phyloP scores from a whole-genome alignment of 2,113 vertebrate genomes.

The Calyptomena viridis region DNA sequence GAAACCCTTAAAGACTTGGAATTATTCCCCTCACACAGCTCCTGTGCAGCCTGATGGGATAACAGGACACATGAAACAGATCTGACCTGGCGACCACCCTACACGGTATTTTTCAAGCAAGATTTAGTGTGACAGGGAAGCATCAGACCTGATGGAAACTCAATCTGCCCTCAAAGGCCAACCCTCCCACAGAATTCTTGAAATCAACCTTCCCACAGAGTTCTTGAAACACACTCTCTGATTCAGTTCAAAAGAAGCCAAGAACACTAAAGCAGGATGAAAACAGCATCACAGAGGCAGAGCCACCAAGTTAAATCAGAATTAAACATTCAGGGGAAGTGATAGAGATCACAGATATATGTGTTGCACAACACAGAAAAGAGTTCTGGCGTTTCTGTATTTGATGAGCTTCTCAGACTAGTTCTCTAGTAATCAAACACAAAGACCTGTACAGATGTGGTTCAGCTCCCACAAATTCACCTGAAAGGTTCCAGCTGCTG shows the following conservation, averaged over 20 bases:
- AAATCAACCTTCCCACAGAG: neutral
- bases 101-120: neutral
- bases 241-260: neutral
- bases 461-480: neutral
- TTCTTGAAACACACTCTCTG: neutral
- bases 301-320: neutral
- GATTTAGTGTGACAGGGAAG: neutral
- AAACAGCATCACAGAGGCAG: neutral
- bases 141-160: neutral
- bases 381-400: neutral
- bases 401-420: neutral
- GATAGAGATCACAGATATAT: neutral
- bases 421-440: neutral
- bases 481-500: neutral
- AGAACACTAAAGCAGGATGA: neutral
- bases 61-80: neutral
- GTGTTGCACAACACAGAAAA: neutral
- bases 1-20: neutral
- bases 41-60: neutral
- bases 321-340: neutral
- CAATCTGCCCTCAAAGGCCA: neutral
- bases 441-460: neutral
- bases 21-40: neutral
- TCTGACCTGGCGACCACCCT: neutral
- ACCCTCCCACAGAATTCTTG: neutral